These are phyloP conservation scores for Leuctra nigra DNA, from an alignment of 2,888 invertebrate genomes.

Conservation along the genomic window DNA sequence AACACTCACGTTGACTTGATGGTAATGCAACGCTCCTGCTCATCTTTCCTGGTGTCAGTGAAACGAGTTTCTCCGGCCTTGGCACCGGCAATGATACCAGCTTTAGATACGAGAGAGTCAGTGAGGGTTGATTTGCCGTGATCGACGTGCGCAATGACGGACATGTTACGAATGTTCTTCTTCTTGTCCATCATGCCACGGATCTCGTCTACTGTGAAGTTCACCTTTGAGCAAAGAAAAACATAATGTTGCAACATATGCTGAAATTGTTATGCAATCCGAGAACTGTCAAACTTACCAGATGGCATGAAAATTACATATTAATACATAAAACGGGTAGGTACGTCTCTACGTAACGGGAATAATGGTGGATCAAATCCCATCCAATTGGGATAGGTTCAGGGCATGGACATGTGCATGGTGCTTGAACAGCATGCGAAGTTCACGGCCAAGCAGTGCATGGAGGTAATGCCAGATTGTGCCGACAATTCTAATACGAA, in stretches of 20 bases:
- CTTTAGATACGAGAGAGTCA: constrained; percentile 98
- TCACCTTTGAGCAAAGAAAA: constrained; percentile 67
- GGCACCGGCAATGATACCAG: constrained; percentile 98
- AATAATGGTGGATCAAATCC: too few species aligned
- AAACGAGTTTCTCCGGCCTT: constrained; percentile 99
- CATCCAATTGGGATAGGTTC: too few species aligned
- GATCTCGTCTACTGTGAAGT: constrained; percentile 99
- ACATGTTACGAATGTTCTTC: constrained; percentile 99
- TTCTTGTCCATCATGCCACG: constrained; percentile 99
- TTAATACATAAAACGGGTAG: too few species aligned
- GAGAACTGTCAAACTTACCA: too few species aligned
- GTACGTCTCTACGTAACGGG: too few species aligned
- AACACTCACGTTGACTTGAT: constrained; percentile 96
- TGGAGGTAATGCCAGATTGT: too few species aligned
- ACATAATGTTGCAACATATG: constrained; percentile 1
- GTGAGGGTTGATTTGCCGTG: constrained; percentile 99
- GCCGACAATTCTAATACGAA: too few species aligned
- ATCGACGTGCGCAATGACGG: constrained; percentile 99
- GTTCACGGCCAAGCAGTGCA: too few species aligned
- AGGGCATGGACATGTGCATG: too few species aligned
- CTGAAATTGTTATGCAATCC: neutral
- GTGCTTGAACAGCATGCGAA: too few species aligned
- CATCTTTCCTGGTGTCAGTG: constrained; percentile 99
- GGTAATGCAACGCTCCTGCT: constrained; percentile 99
- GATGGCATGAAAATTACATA: too few species aligned